These are phyloP conservation scores for Plecturocebus donacophilus DNA, from an alignment of 2,113 vertebrate genomes.

Conservation along the genomic window DNA sequence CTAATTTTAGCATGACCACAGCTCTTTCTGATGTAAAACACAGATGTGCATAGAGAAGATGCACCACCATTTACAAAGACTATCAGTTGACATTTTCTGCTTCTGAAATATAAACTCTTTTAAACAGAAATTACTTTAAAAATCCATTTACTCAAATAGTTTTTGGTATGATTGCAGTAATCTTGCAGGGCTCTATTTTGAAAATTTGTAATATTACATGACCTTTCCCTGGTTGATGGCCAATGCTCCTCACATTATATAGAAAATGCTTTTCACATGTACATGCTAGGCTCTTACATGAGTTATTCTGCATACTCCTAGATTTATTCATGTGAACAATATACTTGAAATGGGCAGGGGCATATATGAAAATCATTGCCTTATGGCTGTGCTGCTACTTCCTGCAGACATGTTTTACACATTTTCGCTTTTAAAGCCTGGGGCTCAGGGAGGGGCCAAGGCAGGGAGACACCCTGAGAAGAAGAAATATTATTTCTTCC, in stretches of 20 bases:
- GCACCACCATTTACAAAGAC: constrained; percentile 68
- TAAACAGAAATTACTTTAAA: constrained; percentile 68
- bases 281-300: constrained; percentile 34
- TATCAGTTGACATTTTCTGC: constrained; percentile 66
- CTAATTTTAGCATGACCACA: constrained; percentile 63
- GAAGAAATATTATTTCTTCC: constrained; percentile 61
- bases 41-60: constrained; percentile 73
- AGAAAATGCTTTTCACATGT: constrained; percentile 46
- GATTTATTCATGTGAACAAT: constrained; percentile 68
- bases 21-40: constrained; percentile 69
- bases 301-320: constrained; percentile 54
- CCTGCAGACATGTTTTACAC: constrained; percentile 64
- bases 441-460: background rate
- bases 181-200: constrained; percentile 43
- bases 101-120: constrained; percentile 75
- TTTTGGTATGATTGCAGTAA: constrained; percentile 74
- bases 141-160: constrained; percentile 62
- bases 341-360: constrained; percentile 46
- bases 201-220: constrained; percentile 15
- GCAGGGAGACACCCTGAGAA: constrained; percentile 47
- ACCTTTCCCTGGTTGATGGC: constrained; percentile 60
- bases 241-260: constrained; percentile 34
- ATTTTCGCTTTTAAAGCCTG: constrained; percentile 75
- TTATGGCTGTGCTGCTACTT: constrained; percentile 71
- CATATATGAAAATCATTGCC: constrained; percentile 64